These are phyloP conservation scores for Sesia apiformis DNA, from an alignment of 2,888 invertebrate genomes.

Conservation along the genomic window DNA sequence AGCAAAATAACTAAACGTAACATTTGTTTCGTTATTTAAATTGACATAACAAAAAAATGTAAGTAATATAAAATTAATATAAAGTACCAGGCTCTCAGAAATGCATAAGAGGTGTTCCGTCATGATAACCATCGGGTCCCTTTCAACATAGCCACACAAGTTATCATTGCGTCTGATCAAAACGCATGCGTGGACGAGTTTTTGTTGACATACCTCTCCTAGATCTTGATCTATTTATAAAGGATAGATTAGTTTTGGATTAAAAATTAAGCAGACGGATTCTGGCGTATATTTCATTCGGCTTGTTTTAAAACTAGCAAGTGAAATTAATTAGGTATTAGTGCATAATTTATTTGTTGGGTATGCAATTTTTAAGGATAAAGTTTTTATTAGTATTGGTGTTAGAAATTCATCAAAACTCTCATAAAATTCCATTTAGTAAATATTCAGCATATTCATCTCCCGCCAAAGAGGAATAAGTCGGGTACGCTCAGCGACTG, in stretches of 20 bases:
- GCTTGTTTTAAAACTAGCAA: neutral
- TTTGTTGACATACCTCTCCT: slow-evolving; percentile 30
- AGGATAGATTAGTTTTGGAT: slow-evolving; percentile 37
- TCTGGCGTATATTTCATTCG: neutral
- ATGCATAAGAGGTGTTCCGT: slow-evolving; percentile 47
- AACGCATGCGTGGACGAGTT: slow-evolving; percentile 31
- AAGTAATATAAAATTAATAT: slow-evolving; percentile 47
- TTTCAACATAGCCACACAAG: slow-evolving; percentile 48
- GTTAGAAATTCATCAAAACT: no score
- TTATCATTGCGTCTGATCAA: slow-evolving; percentile 40
- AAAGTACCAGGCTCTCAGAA: slow-evolving; percentile 62
- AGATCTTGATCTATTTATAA: slow-evolving; percentile 41
- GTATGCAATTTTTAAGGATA: no score
- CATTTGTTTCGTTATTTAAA: slow-evolving; percentile 26
- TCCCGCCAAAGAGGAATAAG: no score
- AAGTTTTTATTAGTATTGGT: no score
- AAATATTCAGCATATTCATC: no score
- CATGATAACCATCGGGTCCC: slow-evolving; percentile 42
- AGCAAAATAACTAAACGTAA: slow-evolving; percentile 19
- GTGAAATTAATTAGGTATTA: neutral
- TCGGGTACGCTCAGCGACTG: no score
- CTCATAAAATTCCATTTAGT: no score
- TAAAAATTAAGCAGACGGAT: slow-evolving; percentile 19
- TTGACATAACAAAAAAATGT: no score
- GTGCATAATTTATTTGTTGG: no score